Percentiles rank a stretch among this genome's conserved stretches.
Evolutionary conservation across 2,888 invertebrate genomes (phyloP).

Genomic region (Epiblema foenella): DNA sequence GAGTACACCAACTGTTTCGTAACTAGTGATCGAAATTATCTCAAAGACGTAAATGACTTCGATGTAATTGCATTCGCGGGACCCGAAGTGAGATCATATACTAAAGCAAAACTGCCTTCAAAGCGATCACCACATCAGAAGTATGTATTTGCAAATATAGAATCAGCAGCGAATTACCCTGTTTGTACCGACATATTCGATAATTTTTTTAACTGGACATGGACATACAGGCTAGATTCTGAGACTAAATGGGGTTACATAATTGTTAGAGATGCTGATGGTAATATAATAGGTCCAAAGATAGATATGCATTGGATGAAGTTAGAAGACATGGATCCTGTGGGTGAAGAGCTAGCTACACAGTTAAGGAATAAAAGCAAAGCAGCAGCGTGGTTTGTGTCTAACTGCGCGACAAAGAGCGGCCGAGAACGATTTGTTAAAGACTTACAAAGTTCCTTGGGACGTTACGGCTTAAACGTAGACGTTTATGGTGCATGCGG

Average conservation of each 20-base stretch:
- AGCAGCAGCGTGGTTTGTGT: slow-evolving; percentile 68
- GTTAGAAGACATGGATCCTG: slow-evolving; percentile 55
- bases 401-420: slow-evolving; percentile 58
- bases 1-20: slow-evolving; percentile 56
- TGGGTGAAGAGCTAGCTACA: slow-evolving; percentile 52
- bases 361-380: slow-evolving; percentile 57
- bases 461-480: slow-evolving; percentile 52
- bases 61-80: slow-evolving; percentile 59
- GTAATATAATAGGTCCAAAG: slow-evolving; percentile 57
- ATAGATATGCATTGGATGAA: slow-evolving; percentile 58
- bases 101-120: slow-evolving; percentile 43
- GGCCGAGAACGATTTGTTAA: slow-evolving; percentile 52
- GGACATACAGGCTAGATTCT: slow-evolving; percentile 64
- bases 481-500: slow-evolving; percentile 68
- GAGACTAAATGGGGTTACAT: slow-evolving; percentile 61
- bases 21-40: slow-evolving; percentile 51
- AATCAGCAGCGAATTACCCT: slow-evolving; percentile 60
- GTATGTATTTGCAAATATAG: slow-evolving; percentile 58
- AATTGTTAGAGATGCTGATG: slow-evolving; percentile 53
- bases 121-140: slow-evolving; percentile 54
- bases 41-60: slow-evolving; percentile 52
- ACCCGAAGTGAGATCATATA: slow-evolving; percentile 50
- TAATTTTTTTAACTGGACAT: slow-evolving; percentile 64
- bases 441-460: slow-evolving; percentile 53
- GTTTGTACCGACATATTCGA: slow-evolving; percentile 53